These are phyloP conservation scores for Oryzias dopingdopingensis DNA, from an alignment of 2,797 vertebrate species.

Conservation along the genomic window DNA sequence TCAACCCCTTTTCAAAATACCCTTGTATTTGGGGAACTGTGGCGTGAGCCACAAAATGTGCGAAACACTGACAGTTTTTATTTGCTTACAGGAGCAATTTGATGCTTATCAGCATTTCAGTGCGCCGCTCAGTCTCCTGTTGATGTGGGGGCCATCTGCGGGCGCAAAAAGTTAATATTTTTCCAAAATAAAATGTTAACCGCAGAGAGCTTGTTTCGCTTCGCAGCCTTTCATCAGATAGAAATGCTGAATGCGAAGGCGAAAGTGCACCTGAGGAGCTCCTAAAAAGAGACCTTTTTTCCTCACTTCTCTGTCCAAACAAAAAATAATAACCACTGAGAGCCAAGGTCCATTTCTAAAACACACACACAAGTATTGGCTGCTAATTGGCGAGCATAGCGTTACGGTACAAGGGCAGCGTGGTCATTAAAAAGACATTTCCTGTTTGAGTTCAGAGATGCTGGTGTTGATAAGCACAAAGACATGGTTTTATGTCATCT, in stretches of 20 bases:
- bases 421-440: slow-evolving; percentile 74
- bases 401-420: slow-evolving; percentile 64
- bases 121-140: slow-evolving; percentile 57
- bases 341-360: slow-evolving; percentile 62
- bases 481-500: slow-evolving; percentile 52
- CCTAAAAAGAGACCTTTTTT: slow-evolving; percentile 60
- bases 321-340: slow-evolving; percentile 46
- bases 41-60: slow-evolving; percentile 32
- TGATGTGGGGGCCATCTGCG: slow-evolving; percentile 10
- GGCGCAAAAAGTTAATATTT: slow-evolving; percentile 44
- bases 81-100: slow-evolving; percentile 49
- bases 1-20: slow-evolving; percentile 39
- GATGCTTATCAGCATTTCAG: slow-evolving; percentile 69
- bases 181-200: slow-evolving; percentile 48
- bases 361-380: slow-evolving; percentile 70
- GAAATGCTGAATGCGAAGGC: slow-evolving; percentile 10
- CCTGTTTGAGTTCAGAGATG: slow-evolving; percentile 65
- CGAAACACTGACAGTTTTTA: slow-evolving; percentile 64
- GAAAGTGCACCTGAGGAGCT: slow-evolving; percentile 57
- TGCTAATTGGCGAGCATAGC: slow-evolving; percentile 60
- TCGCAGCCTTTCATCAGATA: slow-evolving; percentile 64
- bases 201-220: slow-evolving; percentile 26
- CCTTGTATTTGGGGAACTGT: slow-evolving; percentile 18
- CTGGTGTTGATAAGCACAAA: slow-evolving; percentile 66
- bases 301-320: slow-evolving; percentile 31